Evolutionary conservation across 2,797 vertebrate genomes (phyloP).

Genomic region (Telmatherina bonti): DNA sequence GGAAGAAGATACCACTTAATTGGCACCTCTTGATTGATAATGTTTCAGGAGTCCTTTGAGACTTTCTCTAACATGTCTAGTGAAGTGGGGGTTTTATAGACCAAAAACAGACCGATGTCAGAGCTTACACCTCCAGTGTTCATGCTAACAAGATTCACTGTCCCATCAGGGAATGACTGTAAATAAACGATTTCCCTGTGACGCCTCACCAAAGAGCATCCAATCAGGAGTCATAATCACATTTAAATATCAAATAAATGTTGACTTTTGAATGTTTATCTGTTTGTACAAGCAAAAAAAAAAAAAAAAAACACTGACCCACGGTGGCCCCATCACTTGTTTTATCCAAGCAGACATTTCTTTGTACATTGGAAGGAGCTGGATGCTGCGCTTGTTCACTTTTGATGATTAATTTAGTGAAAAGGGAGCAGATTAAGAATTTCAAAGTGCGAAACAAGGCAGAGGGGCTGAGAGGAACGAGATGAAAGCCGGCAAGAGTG

Average conservation of each 20-base stretch:
- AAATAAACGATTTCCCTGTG: constrained; percentile 46
- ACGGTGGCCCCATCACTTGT: constrained; percentile 9
- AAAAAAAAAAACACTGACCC: constrained; percentile 1
- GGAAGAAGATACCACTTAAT: constrained; percentile 40
- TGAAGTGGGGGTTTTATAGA: not conserved
- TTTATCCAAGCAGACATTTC: constrained; percentile 39
- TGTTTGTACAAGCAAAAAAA: constrained; percentile 27
- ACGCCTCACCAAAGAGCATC: constrained; percentile 12
- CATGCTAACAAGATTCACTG: constrained; percentile 43
- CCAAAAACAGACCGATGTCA: not conserved
- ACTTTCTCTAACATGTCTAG: not conserved
- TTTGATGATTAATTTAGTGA: constrained; percentile 70
- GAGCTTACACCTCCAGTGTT: constrained; percentile 29
- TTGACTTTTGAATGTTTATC: constrained; percentile 9
- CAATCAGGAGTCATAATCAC: constrained; percentile 11
- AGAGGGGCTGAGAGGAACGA: constrained; percentile 35
- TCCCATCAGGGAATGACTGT: constrained; percentile 46
- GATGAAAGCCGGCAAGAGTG: constrained; percentile 58
- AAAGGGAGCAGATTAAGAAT: constrained; percentile 57
- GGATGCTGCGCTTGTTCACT: constrained; percentile 42
- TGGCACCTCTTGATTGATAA: constrained; percentile 32
- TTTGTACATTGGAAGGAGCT: constrained; percentile 35
- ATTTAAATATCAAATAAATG: constrained; percentile 29
- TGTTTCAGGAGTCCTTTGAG: constrained; percentile 26
- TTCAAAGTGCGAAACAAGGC: constrained; percentile 60